Base-by-base conservation (phyloP, 2,888 invertebrate species). In the Scaptomyza caliginosa region DNA sequence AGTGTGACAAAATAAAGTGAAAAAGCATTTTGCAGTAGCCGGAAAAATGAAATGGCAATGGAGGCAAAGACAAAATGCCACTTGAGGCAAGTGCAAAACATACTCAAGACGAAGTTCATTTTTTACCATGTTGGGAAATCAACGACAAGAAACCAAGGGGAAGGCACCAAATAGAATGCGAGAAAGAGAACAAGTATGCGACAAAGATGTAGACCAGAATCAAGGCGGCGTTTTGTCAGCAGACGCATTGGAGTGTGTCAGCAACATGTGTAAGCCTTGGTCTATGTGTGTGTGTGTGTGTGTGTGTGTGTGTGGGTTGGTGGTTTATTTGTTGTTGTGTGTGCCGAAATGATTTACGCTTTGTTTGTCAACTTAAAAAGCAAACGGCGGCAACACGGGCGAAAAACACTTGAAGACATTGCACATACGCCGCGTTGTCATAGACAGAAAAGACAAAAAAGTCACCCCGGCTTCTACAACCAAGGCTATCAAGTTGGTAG, bases 301-400 rank as follows among this genome's bases (percentile, higher is more conserved):
- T 39, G 26, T 19, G 48, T 30, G 50, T 43, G 43, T 55, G 49
- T 57, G 30, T 13, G 49, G 26, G 72, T 64, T 52, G 77, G 77
- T 58, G 80, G 80, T 69, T 77, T 80, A 71, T 74, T 77, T 80
- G 74, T 74, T 72, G 63, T 81, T 76, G 70, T 81, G 70, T 78
- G 86, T 81, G 83, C 69, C 72, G 74, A 84, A 86, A 84, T 84
- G 86, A 84, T 84, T 84, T 83, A 86, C 86, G 84, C 86, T 86
- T 84, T 84, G 84, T 86, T 84, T 84, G 83, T 68, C 86, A 79
- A 86, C 86, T 83, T 86, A 83, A 86, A 83, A 86, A 83, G 80
- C 86, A 84, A 84, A 72, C 71, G 74, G 57, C 60, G 64, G 64
- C 73, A 73, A 63, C 63, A 34, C 7, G 42, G 42, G 42, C 24